Evolutionary conservation across 2,797 vertebrate species (phyloP), one percentile per base, ranked within the genome.

Genomic region (Bradypodion pumilum): DNA sequence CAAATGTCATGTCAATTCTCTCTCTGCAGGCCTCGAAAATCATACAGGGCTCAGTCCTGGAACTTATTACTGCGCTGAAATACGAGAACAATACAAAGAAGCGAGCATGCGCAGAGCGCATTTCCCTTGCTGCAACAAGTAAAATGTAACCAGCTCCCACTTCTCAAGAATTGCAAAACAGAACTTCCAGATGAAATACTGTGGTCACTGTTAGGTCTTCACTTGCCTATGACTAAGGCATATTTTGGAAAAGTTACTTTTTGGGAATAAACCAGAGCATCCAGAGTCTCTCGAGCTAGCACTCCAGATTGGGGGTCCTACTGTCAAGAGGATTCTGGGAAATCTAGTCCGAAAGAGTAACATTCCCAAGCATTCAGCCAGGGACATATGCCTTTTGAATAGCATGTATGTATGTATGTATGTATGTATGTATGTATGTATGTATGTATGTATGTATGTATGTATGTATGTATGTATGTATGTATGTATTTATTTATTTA

Each of bases 1-100:
- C 23, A 32, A 10, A 16, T 2, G 2, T 1, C 4, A 5, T 1
- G 10, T 2, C 3, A 23, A 27, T 59, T 59, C 16, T 6, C 4
- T 59, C 35, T 27, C n/a, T 21, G 37, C 4, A 44, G 8, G 15
- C 27, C 15, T 44, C 23, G 40, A 13, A 15, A 6, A 9, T 6
- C 44, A 46, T 25, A n/a, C 10, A 7, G 12, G 13, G 7, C 13
- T 2, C 1, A 15, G 35, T 8, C 5, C 52, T 13, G 16, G 49
- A 68, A 29, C 3, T 3, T n/a, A n/a, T 3, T n/a, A n/a, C 0
- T 19, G 63, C 6, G 7, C 27, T 15, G 40, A 32, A 37, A 52
- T 52, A 56, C 1, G 3, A 9, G 40, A 60, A 40, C 29, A 42
- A 25, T n/a, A n/a, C 19, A 8, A 70, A 15, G 21, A 25, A 19